A percentile compares a stretch with the other conserved stretches of the same genome.
Evolutionary conservation across 2,888 invertebrate species (phyloP).

Genomic region (Sisyra nigra): DNA sequence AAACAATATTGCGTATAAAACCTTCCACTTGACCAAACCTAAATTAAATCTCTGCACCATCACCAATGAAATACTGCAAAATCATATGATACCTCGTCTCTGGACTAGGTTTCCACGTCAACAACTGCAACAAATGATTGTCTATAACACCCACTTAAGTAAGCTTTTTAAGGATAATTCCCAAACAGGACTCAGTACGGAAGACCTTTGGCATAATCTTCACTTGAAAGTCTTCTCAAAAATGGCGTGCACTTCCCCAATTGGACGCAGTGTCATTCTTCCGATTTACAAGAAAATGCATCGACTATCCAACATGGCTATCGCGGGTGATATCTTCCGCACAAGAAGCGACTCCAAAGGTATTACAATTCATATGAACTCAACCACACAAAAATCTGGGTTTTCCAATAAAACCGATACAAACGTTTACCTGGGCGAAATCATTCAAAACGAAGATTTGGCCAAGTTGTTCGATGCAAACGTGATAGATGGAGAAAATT

Average conservation of each 20-base stretch:
- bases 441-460: neutral
- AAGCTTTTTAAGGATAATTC: neutral
- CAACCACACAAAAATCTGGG: no score
- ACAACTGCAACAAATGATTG: neutral
- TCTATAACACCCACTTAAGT: neutral
- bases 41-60: neutral
- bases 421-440: neutral
- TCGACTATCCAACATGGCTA: no score
- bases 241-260: neutral
- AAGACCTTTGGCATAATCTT: neutral
- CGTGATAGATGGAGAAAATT: slow-evolving; percentile 4
- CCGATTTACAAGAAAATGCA: no score
- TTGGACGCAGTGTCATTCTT: no score
- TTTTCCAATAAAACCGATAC: neutral
- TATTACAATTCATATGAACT: no score
- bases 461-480: neutral
- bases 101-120: neutral
- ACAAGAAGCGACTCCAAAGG: no score
- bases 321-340: no score
- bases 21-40: neutral
- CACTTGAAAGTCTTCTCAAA: neutral
- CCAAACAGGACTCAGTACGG: neutral
- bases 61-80: neutral
- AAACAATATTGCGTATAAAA: neutral
- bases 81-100: neutral